These are phyloP conservation scores for Smittia aterrima DNA, from an alignment of 2,888 invertebrate species.

Conservation along the genomic window DNA sequence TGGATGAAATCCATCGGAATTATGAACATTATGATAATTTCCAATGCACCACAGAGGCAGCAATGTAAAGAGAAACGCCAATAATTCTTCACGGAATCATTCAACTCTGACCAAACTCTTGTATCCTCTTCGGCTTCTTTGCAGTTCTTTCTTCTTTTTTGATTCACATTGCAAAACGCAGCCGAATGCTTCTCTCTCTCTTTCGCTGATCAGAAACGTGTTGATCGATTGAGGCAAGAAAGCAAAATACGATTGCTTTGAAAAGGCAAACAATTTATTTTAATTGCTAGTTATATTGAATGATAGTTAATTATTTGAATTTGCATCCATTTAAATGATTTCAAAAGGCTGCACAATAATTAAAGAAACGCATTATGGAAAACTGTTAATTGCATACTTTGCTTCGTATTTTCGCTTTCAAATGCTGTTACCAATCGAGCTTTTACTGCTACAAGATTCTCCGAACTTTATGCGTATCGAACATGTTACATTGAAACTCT, in stretches of 20 bases:
- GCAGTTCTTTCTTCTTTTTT: slow-evolving; percentile 13
- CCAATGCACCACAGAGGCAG: slow-evolving; percentile 20
- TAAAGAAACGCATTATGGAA: slow-evolving; percentile 38
- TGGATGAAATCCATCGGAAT: slow-evolving; percentile 23
- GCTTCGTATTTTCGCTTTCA: background rate
- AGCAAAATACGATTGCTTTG: background rate
- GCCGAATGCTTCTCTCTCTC: background rate
- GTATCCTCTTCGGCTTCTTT: slow-evolving; percentile 28
- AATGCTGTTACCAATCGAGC: too few species aligned
- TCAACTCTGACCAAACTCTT: slow-evolving; percentile 28
- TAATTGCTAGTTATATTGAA: background rate
- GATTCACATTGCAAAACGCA: background rate
- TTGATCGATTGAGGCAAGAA: slow-evolving; percentile 30
- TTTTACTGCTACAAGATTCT: too few species aligned
- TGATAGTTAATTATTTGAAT: background rate
- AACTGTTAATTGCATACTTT: slow-evolving; percentile 28
- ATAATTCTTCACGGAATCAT: slow-evolving; percentile 27
- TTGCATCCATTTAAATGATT: background rate
- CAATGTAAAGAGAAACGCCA: background rate
- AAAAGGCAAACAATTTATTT: background rate
- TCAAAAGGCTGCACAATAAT: slow-evolving; percentile 7
- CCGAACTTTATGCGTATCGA: too few species aligned
- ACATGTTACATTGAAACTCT: too few species aligned
- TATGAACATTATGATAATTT: slow-evolving; percentile 41
- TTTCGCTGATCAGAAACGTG: slow-evolving; percentile 26